These are phyloP conservation scores for Mormoops blainvillei DNA, from an alignment of 2,113 vertebrate species.

Conservation along the genomic window DNA sequence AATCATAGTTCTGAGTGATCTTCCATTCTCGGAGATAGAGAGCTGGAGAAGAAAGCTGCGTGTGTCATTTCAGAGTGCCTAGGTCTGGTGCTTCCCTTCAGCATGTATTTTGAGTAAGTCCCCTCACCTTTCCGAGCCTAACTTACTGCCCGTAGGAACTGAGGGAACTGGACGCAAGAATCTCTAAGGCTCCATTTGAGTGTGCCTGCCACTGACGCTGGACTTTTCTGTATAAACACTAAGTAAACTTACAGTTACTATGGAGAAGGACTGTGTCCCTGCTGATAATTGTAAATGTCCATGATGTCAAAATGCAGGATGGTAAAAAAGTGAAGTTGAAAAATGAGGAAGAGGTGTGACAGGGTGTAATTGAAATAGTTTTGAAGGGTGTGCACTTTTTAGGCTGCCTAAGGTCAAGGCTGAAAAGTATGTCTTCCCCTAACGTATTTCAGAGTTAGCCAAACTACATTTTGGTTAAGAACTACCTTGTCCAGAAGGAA, in stretches of 20 bases:
- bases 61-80: not conserved
- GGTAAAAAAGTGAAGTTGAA: slow-evolving; percentile 78
- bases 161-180: not conserved
- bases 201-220: not conserved
- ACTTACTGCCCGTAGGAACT: not conserved
- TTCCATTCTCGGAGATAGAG: not conserved
- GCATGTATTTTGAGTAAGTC: not conserved
- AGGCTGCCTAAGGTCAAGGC: slow-evolving; percentile 61
- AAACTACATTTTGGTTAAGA: slow-evolving; percentile 38
- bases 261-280: slow-evolving; percentile 50
- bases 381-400: slow-evolving; percentile 74
- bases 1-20: not conserved
- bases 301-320: slow-evolving; percentile 66
- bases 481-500: not conserved
- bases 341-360: slow-evolving; percentile 82
- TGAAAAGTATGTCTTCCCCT: slow-evolving; percentile 52
- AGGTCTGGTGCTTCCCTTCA: not conserved
- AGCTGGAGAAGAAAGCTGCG: not conserved
- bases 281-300: slow-evolving; percentile 44
- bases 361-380: slow-evolving; percentile 71
- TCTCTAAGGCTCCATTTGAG: not conserved
- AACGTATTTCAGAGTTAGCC: slow-evolving; percentile 40
- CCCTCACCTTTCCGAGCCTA: not conserved
- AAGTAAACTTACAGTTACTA: slow-evolving; percentile 54
- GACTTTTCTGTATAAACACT: slow-evolving; percentile 46